Conservation (phyloP, 2,888 invertebrate species). For the Agapostemon virescens region DNA sequence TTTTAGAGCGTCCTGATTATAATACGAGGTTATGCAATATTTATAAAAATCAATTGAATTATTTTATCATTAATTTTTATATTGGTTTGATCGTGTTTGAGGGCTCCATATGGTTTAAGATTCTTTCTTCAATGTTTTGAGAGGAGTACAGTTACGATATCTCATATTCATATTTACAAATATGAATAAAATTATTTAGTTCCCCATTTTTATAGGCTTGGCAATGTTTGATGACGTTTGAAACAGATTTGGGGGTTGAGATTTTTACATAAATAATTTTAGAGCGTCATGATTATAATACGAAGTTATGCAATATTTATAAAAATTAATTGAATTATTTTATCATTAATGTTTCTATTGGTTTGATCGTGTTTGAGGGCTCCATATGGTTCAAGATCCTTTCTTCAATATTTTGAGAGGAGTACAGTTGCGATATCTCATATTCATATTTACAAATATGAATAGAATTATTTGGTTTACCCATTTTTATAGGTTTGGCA, state of each 20-base stretch:
- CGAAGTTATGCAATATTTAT: neutral
- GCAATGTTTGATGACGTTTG: neutral
- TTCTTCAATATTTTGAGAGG: neutral
- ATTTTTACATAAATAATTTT: neutral
- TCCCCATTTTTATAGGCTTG: too few species aligned
- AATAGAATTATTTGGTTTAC: too few species aligned
- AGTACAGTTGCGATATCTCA: too few species aligned
- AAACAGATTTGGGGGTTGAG: neutral
- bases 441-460: too few species aligned
- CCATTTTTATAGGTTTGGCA: too few species aligned
- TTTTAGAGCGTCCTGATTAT: neutral
- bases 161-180: neutral
- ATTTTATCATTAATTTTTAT: neutral
- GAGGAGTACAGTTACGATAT: too few species aligned
- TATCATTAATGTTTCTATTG: neutral
- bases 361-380: neutral
- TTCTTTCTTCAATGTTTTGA: neutral
- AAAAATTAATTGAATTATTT: neutral
- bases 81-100: neutral
- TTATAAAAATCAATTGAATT: neutral
- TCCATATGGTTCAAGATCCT: neutral
- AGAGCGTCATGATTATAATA: neutral
- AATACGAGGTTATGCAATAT: neutral
- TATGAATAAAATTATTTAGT: neutral
- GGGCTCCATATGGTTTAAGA: neutral